These are phyloP conservation scores for Pseudomyrmex concolor DNA, from an alignment of 1,140 invertebrate genomes.

Conservation along the genomic window DNA sequence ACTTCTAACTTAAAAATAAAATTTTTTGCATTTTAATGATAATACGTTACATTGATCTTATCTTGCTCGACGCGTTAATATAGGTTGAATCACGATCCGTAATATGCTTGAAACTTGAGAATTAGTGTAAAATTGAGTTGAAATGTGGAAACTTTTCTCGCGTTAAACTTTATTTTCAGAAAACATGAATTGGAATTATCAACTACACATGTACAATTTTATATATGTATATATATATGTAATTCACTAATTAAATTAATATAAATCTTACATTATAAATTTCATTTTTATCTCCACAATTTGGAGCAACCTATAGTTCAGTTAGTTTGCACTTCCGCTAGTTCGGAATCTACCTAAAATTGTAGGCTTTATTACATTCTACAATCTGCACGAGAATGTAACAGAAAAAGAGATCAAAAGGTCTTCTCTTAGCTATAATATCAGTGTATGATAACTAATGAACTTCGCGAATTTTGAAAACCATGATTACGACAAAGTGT, in stretches of 20 bases:
- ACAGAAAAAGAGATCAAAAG: no score
- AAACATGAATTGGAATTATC: not conserved
- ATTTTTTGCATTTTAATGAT: conserved; percentile 2
- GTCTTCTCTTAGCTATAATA: no score
- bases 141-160: not conserved
- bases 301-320: no score
- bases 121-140: not conserved
- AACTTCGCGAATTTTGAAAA: no score
- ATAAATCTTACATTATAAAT: no score
- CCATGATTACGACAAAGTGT: no score
- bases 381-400: no score
- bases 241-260: not conserved
- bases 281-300: no score
- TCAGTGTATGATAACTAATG: no score
- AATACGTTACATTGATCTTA: not conserved
- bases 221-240: not conserved
- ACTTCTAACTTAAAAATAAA: not conserved
- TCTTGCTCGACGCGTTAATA: not conserved
- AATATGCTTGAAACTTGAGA: not conserved
- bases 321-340: no score
- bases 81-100: not conserved
- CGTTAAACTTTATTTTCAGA: not conserved
- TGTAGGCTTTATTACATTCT: no score
- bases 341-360: no score
- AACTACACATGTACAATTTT: not conserved